Percentiles rank a stretch among this genome's conserved stretches.
Evolutionary conservation across 2,888 invertebrate species (phyloP).

Genomic region (Erpobdella octoculata): DNA sequence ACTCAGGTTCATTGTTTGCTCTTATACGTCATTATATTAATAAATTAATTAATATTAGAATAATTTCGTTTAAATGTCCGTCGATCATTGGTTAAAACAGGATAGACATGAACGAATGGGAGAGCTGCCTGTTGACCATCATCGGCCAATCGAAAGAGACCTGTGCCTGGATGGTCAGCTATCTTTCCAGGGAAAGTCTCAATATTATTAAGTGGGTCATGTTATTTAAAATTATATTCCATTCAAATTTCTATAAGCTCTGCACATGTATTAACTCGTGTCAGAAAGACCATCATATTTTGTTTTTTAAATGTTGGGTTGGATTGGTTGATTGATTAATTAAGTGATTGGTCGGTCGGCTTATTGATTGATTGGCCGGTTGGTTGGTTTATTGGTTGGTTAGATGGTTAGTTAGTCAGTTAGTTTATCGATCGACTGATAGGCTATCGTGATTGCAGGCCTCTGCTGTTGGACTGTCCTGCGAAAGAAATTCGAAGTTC

Average conservation of each 20-base stretch:
- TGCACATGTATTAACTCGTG: no score
- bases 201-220: slow-evolving; percentile 49
- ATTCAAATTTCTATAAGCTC: no score
- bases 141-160: slow-evolving; percentile 47
- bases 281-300: no score
- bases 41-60: not conserved
- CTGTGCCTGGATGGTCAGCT: slow-evolving; percentile 50
- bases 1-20: slow-evolving; percentile 46
- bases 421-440: no score
- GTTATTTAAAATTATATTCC: no score
- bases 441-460: slow-evolving; percentile 46
- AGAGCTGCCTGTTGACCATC: slow-evolving; percentile 46
- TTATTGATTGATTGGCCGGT: no score
- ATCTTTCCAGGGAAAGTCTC: slow-evolving; percentile 47
- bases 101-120: slow-evolving; percentile 44
- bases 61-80: not conserved
- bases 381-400: no score
- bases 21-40: not conserved
- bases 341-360: no score
- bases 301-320: no score
- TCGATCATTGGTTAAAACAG: slow-evolving; percentile 20
- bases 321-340: no score
- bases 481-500: slow-evolving; percentile 49
- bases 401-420: no score
- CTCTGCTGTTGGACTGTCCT: slow-evolving; percentile 53